Conservation (phyloP, 2,888 invertebrate genomes). For the Pyrochroa serraticornis region DNA sequence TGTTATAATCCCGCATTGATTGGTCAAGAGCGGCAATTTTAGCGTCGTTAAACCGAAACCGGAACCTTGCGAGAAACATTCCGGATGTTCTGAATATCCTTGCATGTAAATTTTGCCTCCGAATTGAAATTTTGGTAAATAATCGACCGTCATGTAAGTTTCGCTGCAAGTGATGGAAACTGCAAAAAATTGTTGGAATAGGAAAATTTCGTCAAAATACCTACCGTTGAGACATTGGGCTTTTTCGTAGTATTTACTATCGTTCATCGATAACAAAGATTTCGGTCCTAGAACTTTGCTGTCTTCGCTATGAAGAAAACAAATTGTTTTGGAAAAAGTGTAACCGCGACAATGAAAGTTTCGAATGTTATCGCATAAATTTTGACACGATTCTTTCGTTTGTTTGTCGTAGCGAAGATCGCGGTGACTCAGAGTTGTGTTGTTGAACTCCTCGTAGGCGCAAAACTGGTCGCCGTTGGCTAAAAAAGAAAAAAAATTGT, state of each 20-base stretch:
- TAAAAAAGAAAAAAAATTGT: no score
- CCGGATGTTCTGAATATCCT: slow-evolving; percentile 70
- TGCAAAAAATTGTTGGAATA: slow-evolving; percentile 52
- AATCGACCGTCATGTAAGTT: slow-evolving; percentile 71
- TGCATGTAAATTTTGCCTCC: slow-evolving; percentile 81
- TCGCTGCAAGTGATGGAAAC: slow-evolving; percentile 82
- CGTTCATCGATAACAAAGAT: slow-evolving; percentile 64
- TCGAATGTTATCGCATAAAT: slow-evolving; percentile 66
- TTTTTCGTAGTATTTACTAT: slow-evolving; percentile 77
- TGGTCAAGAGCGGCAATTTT: slow-evolving; percentile 64
- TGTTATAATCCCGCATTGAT: slow-evolving; percentile 65
- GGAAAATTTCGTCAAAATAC: slow-evolving; percentile 37
- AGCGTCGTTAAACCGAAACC: slow-evolving; percentile 61
- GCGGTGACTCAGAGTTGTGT: slow-evolving; percentile 70
- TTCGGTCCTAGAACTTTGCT: slow-evolving; percentile 79
- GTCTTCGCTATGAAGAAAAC: slow-evolving; percentile 82
- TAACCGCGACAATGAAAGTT: slow-evolving; percentile 77
- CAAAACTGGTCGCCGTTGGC: slow-evolving; percentile 64
- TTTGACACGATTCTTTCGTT: slow-evolving; percentile 63
- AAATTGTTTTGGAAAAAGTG: slow-evolving; percentile 58
- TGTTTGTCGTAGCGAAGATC: slow-evolving; percentile 62
- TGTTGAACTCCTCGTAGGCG: slow-evolving; percentile 77
- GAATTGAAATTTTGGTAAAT: slow-evolving; percentile 67
- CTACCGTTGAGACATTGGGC: slow-evolving; percentile 85
- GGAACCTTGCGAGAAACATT: slow-evolving; percentile 69